Conservation (phyloP, 2,113 vertebrate genomes). For the Cercocebus atys region DNA sequence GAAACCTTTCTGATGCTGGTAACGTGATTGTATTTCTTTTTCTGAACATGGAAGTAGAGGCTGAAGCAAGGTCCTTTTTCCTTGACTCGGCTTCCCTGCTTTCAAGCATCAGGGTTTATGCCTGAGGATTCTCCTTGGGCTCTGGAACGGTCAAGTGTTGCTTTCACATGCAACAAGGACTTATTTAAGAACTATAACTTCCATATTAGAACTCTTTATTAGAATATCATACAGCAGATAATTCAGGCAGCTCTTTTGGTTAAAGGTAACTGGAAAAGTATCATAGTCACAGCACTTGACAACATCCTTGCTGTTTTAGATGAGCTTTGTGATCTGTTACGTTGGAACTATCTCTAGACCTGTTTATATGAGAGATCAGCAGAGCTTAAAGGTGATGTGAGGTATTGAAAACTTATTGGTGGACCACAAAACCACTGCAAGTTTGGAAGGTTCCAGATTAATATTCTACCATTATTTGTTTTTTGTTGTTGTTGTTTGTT, state of each 20-base stretch:
- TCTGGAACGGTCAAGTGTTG: not conserved
- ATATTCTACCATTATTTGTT: too few relatives aligned
- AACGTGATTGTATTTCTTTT: not conserved
- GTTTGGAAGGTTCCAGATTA: not conserved
- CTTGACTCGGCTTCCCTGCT: too few relatives aligned
- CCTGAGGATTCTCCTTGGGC: not conserved
- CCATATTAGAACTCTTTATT: not conserved
- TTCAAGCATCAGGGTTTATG: not conserved
- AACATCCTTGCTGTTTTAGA: not conserved
- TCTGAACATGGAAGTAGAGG: not conserved
- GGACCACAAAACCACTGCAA: not conserved
- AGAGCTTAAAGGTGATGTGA: not conserved
- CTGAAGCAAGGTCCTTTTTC: not conserved
- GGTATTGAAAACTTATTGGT: not conserved
- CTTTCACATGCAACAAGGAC: not conserved
- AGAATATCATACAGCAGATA: not conserved
- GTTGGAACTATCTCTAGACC: not conserved
- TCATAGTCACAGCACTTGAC: not conserved
- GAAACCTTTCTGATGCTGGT: too few relatives aligned
- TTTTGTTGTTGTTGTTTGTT: too few relatives aligned
- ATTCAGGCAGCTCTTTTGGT: not conserved
- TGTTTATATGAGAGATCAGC: not conserved
- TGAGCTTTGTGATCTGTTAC: not conserved
- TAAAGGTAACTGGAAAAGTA: not conserved
- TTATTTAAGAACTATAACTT: not conserved